These are phyloP conservation scores for Trisateles emortualis DNA, from an alignment of 2,888 invertebrate species.

Conservation along the genomic window DNA sequence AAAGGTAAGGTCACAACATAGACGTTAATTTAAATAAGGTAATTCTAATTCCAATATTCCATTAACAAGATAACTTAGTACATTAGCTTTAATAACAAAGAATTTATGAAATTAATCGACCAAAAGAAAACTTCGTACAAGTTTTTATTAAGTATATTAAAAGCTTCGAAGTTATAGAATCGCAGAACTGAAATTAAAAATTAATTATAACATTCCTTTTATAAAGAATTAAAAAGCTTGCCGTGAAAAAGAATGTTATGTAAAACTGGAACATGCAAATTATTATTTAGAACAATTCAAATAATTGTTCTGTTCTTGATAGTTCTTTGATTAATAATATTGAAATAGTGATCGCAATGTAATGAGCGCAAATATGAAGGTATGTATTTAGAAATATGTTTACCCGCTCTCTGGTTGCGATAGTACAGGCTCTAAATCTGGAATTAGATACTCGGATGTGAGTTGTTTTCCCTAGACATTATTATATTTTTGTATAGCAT, in stretches of 20 bases:
- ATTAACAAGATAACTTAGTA: neutral
- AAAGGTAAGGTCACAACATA: no score
- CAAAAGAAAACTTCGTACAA: slow-evolving; percentile 19
- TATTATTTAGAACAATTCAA: no score
- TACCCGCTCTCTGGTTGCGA: no score
- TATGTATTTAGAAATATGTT: no score
- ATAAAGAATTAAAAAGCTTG: slow-evolving; percentile 17
- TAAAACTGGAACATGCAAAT: slow-evolving; percentile 39
- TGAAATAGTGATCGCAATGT: no score
- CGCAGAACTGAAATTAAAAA: slow-evolving; percentile 24
- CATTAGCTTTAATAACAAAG: slow-evolving; percentile 13
- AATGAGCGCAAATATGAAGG: no score
- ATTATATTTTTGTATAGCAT: no score
- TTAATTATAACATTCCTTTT: slow-evolving; percentile 9
- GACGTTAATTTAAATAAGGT: neutral
- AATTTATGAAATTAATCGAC: slow-evolving; percentile 24
- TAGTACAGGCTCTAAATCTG: no score
- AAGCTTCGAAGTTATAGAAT: slow-evolving; percentile 23
- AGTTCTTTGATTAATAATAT: no score
- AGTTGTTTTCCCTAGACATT: no score
- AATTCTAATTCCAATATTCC: neutral
- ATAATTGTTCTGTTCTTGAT: no score
- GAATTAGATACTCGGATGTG: no score
- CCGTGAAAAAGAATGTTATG: slow-evolving; percentile 28
- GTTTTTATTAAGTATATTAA: slow-evolving; percentile 26